Evolutionary conservation across 2,113 vertebrate species (phyloP), one percentile per base, ranked within the genome.

Genomic region (Percina caprodes): DNA sequence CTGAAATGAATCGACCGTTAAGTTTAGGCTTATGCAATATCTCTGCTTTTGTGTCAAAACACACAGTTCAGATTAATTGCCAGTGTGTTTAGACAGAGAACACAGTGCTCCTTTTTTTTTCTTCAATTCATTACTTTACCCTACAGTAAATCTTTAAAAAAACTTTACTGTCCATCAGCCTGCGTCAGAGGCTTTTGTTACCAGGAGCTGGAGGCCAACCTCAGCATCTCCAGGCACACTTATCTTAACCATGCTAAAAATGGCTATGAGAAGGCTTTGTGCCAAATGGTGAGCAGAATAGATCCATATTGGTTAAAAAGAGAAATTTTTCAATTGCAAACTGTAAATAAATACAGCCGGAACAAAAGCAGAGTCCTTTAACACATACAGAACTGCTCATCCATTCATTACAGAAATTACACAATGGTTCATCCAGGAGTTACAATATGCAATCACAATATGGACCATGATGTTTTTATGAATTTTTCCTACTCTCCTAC

Each of bases 11-110:
- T 75, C 56, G 55, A 79, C 54, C 16, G 52, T 13, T 14, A 24
- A 72, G 73, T 33, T 63, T 68, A 69, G 70, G 62, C 61, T 79
- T 33, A 74, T 70, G 69, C 79, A 73, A 61, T 84, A 67, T 65
- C 76, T 86, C 61, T 86, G 39, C 71, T 69, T 75, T 77, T 74
- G 65, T 86, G 84, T 91, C 82, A 72, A 71, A 89, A 84, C 80
- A 84, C 66, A 73, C 59, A 39, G 69, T 68, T 19, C 58, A 77
- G 67, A 79, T 46, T 78, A 69, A 83, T 52, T 24, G 33, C 58
- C 62, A 30, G 4, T 85, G 80, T 88, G 80, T 91, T 87, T 76
- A 87, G 79, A 73, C 74, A 24, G 39, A 48, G 46, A 83, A 35
- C 77, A 65, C 51, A 65, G 82, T 49, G 35, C 66, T 70, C 46